Evolutionary conservation across 2,888 invertebrate genomes (phyloP), one percentile per base, ranked within the genome.

Genomic region (Galerucella calmariensis): DNA sequence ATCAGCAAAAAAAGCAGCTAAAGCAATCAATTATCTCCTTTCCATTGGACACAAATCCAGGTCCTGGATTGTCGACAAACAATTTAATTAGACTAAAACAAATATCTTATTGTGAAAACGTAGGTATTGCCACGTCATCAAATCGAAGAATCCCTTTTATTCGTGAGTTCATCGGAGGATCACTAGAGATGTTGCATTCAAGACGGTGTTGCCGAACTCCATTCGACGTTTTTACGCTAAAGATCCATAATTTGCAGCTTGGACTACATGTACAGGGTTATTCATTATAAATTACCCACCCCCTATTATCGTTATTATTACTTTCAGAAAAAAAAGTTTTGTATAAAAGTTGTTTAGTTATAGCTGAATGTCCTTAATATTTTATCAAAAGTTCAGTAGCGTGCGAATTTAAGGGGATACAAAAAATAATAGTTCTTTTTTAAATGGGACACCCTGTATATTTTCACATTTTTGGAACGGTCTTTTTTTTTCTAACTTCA

Each of bases 41-140:
- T 73, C 65, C 72, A 44, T 41, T 51, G 59, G 62, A 65, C 51
- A 41, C 53, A 48, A 69, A 68, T 68, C 63, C 68, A 65, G 70
- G 71, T 73, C 73, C 61, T 44, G 71, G 71, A 69, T 73, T 73
- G 76, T 76, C 77, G 77, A 76, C 78, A 78, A 77, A 77, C 81
- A 84, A 85, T 85, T 84, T 85, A 85, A 85, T 85, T 85, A 85
- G 83, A 84, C 82, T 83, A 81, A 85, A 85, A 85, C 83, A 85
- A 85, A 85, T 83, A 82, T 81, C 80, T 81, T 81, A 78, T 82
- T 82, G 76, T 77, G 79, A 74, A 79, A 81, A 78, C 80, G 83
- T 84, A 27, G 27, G 27, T 27, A 84, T 81, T 82, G 85, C 85
- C 82, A 77, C 84, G 85, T 85, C 85, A 85, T 85, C 85, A 71